Evolutionary conservation across 2,888 invertebrate genomes (phyloP).

Genomic region (Amphipyra tragopoginis): DNA sequence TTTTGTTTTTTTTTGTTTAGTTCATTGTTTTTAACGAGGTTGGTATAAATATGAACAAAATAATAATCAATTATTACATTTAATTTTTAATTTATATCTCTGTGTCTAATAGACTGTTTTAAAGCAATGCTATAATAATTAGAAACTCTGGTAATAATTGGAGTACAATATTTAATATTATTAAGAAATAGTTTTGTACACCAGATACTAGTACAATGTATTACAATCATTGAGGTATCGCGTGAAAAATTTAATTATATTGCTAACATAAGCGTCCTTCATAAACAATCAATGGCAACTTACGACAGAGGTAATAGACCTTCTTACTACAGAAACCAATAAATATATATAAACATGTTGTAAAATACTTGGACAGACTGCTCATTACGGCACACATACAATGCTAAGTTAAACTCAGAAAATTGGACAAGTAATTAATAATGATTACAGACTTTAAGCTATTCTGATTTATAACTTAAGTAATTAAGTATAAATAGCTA

Average conservation of each 20-base stretch:
- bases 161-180: too few relatives aligned
- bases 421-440: conserved; percentile 16
- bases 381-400: not conserved
- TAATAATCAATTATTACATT: too few relatives aligned
- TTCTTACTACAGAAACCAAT: not conserved
- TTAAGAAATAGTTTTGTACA: not conserved
- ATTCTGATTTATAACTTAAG: conserved; percentile 36
- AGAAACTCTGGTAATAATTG: too few relatives aligned
- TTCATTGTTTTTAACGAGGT: too few relatives aligned
- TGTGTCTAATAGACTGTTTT: too few relatives aligned
- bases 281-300: not conserved
- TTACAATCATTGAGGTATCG: not conserved
- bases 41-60: too few relatives aligned
- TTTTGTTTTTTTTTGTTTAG: too few relatives aligned
- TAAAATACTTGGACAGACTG: conserved; percentile 25
- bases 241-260: not conserved
- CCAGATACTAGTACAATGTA: not conserved
- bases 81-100: too few relatives aligned
- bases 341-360: conserved; percentile 11
- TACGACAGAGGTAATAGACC: not conserved
- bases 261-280: not conserved
- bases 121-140: too few relatives aligned
- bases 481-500: conserved; percentile 67
- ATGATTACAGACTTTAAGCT: conserved; percentile 11
- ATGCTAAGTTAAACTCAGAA: conserved; percentile 1